Conservation (phyloP, 2,888 invertebrate genomes). For the Eupithecia subfuscata region DNA sequence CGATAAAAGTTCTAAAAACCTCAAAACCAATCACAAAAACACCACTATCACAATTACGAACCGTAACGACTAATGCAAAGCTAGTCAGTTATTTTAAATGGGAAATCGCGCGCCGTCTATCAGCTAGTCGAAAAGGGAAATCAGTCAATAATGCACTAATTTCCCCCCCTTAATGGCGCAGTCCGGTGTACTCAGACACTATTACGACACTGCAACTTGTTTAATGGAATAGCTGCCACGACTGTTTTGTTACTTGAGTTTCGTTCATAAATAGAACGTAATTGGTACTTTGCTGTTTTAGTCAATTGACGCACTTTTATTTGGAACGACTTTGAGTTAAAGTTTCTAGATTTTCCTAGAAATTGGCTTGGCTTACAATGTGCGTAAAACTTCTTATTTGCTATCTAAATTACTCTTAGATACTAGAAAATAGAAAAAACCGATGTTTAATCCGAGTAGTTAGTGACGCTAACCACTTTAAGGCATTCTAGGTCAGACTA, state of each 20-base stretch:
- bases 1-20: not conserved
- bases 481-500: not conserved
- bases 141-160: conserved; percentile 84
- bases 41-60: conserved; percentile 24
- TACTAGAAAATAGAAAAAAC: too few relatives aligned
- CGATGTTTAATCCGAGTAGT: too few relatives aligned
- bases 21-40: conserved; percentile 7
- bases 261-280: conserved; percentile 9
- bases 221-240: conserved; percentile 46
- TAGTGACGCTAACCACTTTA: not conserved
- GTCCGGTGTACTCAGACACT: conserved; percentile 50
- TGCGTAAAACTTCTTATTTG: too few relatives aligned
- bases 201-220: conserved; percentile 48
- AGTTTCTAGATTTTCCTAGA: not conserved
- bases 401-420: too few relatives aligned
- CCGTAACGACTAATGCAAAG: conserved; percentile 38
- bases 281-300: conserved; percentile 2
- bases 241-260: conserved; percentile 14
- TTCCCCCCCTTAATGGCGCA: conserved; percentile 78
- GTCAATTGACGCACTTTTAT: conserved; percentile 8
- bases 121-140: conserved; percentile 82
- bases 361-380: too few relatives aligned
- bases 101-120: conserved; percentile 60
- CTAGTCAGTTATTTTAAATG: conserved; percentile 49
- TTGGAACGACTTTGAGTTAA: not conserved